Evolutionary conservation across 1,140 invertebrate genomes (phyloP), one percentile per base, ranked within the genome.

Genomic region (Drosophila sproati): DNA sequence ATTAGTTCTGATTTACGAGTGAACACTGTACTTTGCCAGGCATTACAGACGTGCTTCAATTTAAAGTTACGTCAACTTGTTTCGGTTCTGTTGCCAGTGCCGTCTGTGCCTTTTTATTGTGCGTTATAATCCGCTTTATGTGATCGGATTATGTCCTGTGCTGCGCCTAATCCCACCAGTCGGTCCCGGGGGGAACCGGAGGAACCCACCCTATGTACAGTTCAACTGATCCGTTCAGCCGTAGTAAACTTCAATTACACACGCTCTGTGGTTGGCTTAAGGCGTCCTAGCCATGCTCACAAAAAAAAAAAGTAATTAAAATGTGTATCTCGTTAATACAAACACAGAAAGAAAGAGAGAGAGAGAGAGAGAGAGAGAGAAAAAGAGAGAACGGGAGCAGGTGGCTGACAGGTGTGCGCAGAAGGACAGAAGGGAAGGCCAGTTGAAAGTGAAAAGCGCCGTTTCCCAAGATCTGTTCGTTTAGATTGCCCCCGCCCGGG

Each of bases 61-160:
- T 87, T 83, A 83, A 89, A 87, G 73, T 88, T 74, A 66, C 69
- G 56, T 74, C 77, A 77, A 77, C 71, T 73, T 81, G 29, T 71
- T 51, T 35, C 56, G 56, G 39, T 7, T 28, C 6, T 52, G 59
- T 29, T 43, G 67, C 20, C 20, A 20, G 20, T 20, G 12, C 50
- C 29, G 48, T 28, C 12, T 51, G 37, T 50, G 68, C 59, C 72
- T 78, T 45, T 87, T 61, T 66, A 74, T 78, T 80, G 80, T 89
- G 69, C 64, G 54, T 85, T 88, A 89, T 88, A 88, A 88, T 89
- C 85, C 85, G 73, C 80, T 85, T 88, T 88, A 85, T 89, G 77
- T 88, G 85, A 88, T 88, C 85, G 85, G 85, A 88, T 88, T 88
- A 88, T 88, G 80, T 85, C 85, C 83, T 82, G 82, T 86, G 78